Percentiles rank a stretch among this genome's conserved stretches.
Evolutionary conservation across 2,888 invertebrate species (phyloP).

Genomic region (Epinotia brunnichana): DNA sequence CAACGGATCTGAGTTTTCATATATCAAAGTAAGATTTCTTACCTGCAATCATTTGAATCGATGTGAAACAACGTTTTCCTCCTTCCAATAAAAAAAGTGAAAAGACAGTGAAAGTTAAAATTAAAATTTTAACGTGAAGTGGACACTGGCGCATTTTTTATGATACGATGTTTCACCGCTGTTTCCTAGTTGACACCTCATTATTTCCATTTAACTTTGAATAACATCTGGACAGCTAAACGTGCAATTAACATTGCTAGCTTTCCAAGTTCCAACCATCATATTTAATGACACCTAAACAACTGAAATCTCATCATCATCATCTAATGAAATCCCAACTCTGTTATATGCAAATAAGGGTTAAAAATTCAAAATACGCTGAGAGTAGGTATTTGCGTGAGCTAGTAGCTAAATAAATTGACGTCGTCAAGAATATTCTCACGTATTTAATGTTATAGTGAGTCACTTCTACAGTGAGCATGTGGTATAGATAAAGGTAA

Average conservation of each 20-base stretch:
- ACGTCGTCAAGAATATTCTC: conserved; percentile 9
- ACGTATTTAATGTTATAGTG: conserved; percentile 20
- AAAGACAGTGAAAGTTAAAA: too few relatives aligned
- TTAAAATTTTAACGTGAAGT: too few relatives aligned
- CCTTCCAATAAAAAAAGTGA: too few relatives aligned
- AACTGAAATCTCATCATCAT: too few relatives aligned
- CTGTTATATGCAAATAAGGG: background rate
- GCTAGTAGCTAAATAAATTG: conserved; percentile 13
- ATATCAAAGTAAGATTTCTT: too few relatives aligned
- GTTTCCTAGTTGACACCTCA: conserved; percentile 21
- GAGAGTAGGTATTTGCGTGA: background rate
- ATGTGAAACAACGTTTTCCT: too few relatives aligned
- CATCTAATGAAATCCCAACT: background rate
- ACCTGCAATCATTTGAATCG: too few relatives aligned
- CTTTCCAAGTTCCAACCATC: background rate
- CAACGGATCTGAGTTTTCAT: too few relatives aligned
- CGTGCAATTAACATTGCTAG: conserved; percentile 18
- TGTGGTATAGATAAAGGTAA: background rate
- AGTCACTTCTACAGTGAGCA: background rate
- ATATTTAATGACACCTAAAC: background rate
- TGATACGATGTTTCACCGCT: background rate
- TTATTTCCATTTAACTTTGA: conserved; percentile 20
- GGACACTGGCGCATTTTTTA: background rate
- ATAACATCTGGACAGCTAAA: conserved; percentile 33
- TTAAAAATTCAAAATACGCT: background rate